Evolutionary conservation across 1,140 invertebrate genomes (phyloP), one percentile per base, ranked within the genome.

Genomic region (Planococcus citri): DNA sequence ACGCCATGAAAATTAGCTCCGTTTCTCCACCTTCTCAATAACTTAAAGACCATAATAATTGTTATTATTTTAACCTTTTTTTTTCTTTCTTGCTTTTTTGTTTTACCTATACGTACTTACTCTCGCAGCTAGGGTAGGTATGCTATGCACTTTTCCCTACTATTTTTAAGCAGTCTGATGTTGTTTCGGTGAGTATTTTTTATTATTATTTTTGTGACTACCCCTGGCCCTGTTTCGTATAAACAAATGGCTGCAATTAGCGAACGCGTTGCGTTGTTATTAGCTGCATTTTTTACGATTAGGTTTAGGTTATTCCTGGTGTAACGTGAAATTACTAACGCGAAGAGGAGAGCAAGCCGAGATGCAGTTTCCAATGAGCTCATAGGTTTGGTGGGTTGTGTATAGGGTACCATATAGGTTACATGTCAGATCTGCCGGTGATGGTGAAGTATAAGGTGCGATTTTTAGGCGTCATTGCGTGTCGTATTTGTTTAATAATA

Each of bases 1-100:
- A 64, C 60, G 60, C 60, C 60, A 64, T 20, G 10, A 64, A 64
- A 64, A 64, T 64, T 64, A 64, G 4, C 60, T 64, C 60, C 25
- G 21, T 27, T 64, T 27, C 60, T 64, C 22, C 60, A 64, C 60
- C 60, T 27, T 64, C 10, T 4, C 60, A 17, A 14, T 64, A 64
- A 64, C 21, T 12, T 27, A 27, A 64, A 64, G 10, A 64, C 20
- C 60, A 64, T 64, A 64, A 64, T 64, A 64, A 64, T 64, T 27
- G 22, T 64, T 64, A 24, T 64, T 24, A 25, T 64, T 64, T 51
- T 64, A 64, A 64, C 60, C 60, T 64, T 64, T 64, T 64, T 25
- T 25, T 64, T n/a, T n/a, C n/a, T n/a, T n/a, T n/a, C n/a, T n/a
- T n/a, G n/a, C n/a, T n/a, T n/a, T n/a, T n/a, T n/a, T n/a, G n/a